phyloP scores from a whole-genome alignment of 2,797 vertebrate species.

The Spea hammondii region DNA sequence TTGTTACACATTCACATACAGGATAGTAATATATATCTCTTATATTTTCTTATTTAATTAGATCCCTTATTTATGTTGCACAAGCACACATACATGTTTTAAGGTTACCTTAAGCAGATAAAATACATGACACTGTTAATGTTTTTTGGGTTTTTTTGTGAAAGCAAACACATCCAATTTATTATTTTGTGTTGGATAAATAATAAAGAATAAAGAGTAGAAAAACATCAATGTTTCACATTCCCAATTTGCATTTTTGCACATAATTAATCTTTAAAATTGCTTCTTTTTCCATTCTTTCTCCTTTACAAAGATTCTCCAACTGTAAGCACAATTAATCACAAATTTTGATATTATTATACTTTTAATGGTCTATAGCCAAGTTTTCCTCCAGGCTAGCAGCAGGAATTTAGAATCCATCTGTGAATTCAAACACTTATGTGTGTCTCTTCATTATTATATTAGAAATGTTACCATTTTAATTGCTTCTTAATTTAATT shows the following conservation, averaged over 20 bases:
- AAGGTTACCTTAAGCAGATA: too few species aligned
- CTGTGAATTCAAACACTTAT: slow-evolving; percentile 44
- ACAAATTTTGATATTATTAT: slow-evolving; percentile 46
- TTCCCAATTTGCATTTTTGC: background rate
- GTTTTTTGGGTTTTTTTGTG: too few species aligned
- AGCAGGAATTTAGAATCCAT: slow-evolving; percentile 35
- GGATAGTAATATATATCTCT: too few species aligned
- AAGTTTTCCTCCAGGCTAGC: slow-evolving; percentile 42
- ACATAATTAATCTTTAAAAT: slow-evolving; percentile 13
- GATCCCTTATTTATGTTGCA: too few species aligned
- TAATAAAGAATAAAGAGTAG: background rate
- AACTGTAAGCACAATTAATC: slow-evolving; percentile 48
- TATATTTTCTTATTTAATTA: too few species aligned
- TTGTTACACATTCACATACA: too few species aligned
- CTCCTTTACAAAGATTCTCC: slow-evolving; percentile 1
- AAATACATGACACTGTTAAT: too few species aligned
- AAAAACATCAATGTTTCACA: background rate
- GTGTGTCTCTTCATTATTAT: slow-evolving; percentile 9
- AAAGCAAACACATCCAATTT: too few species aligned
- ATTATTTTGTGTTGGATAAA: too few species aligned
- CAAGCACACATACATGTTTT: too few species aligned
- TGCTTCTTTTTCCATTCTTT: slow-evolving; percentile 7
- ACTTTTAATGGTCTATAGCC: slow-evolving; percentile 38
- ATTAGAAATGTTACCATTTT: slow-evolving; percentile 41
- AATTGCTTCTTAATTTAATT: slow-evolving; percentile 47